Conservation (phyloP, 1,140 invertebrate species). For the Drepana arcuata region DNA sequence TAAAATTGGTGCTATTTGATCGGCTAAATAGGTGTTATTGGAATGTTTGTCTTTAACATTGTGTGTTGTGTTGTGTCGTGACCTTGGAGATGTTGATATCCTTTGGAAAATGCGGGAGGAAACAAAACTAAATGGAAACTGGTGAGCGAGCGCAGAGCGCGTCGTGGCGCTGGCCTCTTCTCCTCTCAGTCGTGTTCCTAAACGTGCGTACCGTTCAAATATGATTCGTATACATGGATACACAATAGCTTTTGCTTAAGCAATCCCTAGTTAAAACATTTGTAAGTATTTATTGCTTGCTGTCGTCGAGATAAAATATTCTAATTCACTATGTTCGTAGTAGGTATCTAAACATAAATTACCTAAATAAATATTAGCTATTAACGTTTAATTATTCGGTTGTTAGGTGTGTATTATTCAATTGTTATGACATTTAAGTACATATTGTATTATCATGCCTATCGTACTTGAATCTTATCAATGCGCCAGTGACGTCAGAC, state of each 20-base stretch:
- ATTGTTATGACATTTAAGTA: slow-evolving; percentile 6
- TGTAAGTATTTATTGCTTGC: too few species aligned
- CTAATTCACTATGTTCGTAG: too few species aligned
- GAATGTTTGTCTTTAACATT: too few species aligned
- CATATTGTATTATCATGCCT: too few species aligned
- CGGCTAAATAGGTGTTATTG: too few species aligned
- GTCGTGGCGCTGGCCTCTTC: slow-evolving; percentile 55
- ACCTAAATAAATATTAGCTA: not conserved
- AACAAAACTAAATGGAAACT: slow-evolving; percentile 45
- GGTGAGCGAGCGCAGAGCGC: slow-evolving; percentile 25
- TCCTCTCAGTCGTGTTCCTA: slow-evolving; percentile 43
- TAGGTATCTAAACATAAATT: too few species aligned
- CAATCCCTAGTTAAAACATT: too few species aligned
- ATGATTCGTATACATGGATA: too few species aligned
- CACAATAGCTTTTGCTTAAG: too few species aligned
- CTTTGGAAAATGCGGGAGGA: slow-evolving; percentile 20
- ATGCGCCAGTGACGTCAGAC: slow-evolving; percentile 15
- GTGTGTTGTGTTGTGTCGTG: too few species aligned
- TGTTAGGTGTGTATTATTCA: not conserved
- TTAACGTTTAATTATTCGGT: not conserved
- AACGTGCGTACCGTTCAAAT: slow-evolving; percentile 50
- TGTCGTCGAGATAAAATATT: too few species aligned
- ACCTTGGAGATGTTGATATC: slow-evolving; percentile 8
- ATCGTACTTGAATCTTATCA: slow-evolving; percentile 17
- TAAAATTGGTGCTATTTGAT: too few species aligned